Percentiles rank a stretch among this genome's conserved stretches.
phyloP scores from a whole-genome alignment of 2,797 vertebrate species.

The Euphonia xanthogaster region DNA sequence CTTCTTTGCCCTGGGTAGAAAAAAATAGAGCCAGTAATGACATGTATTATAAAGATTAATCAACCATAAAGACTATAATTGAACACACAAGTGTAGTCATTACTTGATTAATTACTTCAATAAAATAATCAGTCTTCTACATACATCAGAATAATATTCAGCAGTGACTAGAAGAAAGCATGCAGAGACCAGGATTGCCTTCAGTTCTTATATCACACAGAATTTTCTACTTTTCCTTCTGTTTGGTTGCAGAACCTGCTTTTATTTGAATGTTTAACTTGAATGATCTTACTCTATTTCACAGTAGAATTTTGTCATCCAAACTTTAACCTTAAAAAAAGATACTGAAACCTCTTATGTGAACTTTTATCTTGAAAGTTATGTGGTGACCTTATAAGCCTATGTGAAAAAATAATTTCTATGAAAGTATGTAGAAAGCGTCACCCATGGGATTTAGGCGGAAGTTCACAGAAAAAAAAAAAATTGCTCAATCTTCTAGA shows the following conservation, averaged over 20 bases:
- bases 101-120: slow-evolving; percentile 80
- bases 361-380: background rate
- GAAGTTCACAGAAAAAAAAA: background rate
- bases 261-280: background rate
- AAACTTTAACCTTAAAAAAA: background rate
- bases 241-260: background rate
- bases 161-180: background rate
- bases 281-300: background rate
- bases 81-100: slow-evolving; percentile 78
- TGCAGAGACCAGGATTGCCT: background rate
- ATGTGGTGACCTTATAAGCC: background rate
- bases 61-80: slow-evolving; percentile 78
- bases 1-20: slow-evolving; percentile 60
- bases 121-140: slow-evolving; percentile 71
- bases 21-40: slow-evolving; percentile 60
- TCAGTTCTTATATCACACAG: background rate
- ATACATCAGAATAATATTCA: slow-evolving; percentile 69
- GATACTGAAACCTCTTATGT: background rate
- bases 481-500: background rate
- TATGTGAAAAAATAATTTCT: background rate
- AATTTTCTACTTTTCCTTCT: background rate
- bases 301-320: background rate
- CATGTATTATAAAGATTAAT: slow-evolving; percentile 78
- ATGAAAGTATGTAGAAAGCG: background rate
- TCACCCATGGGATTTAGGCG: background rate